Conservation (phyloP, 2,797 vertebrate genomes). For the Schizopygopsis malacanthus region DNA sequence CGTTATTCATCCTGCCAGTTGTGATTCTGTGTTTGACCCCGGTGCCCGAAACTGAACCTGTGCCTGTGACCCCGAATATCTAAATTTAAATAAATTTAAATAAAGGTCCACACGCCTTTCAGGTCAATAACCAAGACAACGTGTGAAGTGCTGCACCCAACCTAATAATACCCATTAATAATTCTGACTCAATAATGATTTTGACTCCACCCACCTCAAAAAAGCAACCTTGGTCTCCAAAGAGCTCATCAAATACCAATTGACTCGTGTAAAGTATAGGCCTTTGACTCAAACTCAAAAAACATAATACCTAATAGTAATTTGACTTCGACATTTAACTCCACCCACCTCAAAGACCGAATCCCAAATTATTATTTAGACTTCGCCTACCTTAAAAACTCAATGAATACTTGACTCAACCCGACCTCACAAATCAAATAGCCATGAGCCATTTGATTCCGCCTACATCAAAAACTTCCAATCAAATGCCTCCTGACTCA, state of each 20-base stretch:
- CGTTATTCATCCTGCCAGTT: too few species aligned
- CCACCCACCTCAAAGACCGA: neutral
- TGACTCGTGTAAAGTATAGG: neutral
- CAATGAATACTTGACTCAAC: neutral
- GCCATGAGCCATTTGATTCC: neutral
- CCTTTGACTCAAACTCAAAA: conserved; percentile 8
- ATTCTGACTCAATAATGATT: neutral
- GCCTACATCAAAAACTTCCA: conserved; percentile 1
- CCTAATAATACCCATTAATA: neutral
- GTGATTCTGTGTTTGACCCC: too few species aligned
- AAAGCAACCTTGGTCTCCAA: neutral
- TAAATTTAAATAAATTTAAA: too few species aligned
- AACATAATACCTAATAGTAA: neutral
- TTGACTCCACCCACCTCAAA: neutral
- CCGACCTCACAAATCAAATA: conserved; percentile 8
- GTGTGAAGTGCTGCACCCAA: neutral
- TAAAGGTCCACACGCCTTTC: too few species aligned
- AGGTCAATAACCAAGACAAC: neutral
- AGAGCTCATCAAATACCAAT: neutral
- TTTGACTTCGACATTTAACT: neutral
- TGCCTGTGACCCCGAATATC: too few species aligned
- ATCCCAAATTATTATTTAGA: neutral
- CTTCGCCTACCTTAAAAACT: neutral
- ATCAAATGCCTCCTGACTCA: conserved; percentile 10
- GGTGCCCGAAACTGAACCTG: too few species aligned